Evolutionary conservation across 2,888 invertebrate genomes (phyloP).

Genomic region (Tetramorium bicarinatum): DNA sequence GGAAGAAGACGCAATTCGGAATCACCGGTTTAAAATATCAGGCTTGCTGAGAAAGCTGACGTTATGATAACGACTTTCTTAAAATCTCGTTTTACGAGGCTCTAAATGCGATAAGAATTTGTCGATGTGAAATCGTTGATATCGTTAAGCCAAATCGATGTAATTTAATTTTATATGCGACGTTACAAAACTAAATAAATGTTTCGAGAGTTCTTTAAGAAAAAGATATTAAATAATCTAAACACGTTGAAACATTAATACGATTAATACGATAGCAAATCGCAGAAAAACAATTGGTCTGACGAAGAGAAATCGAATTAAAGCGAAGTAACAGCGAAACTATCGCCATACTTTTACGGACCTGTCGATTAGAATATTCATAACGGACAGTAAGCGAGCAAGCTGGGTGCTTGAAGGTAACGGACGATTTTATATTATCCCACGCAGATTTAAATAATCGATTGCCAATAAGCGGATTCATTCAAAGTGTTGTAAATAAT

Average conservation of each 20-base stretch:
- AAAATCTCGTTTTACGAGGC: too few relatives aligned
- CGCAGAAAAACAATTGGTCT: not conserved
- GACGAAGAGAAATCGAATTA: not conserved
- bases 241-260: conserved; percentile 10
- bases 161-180: not conserved
- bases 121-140: not conserved
- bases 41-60: conserved; percentile 41
- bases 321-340: not conserved
- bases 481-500: conserved; percentile 35
- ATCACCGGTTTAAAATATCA: conserved; percentile 63
- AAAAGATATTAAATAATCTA: not conserved
- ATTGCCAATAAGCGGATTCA: conserved; percentile 42
- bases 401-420: conserved; percentile 1
- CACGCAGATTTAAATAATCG: conserved; percentile 45
- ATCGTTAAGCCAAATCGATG: not conserved
- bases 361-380: conserved; percentile 46
- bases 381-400: conserved; percentile 25
- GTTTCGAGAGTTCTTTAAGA: not conserved
- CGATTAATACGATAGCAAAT: not conserved
- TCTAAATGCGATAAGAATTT: not conserved
- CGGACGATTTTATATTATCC: conserved; percentile 33
- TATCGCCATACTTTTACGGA: conserved; percentile 7
- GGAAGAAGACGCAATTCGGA: conserved; percentile 60
- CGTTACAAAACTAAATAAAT: not conserved
- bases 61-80: conserved; percentile 7